Percentiles rank a stretch among this genome's conserved stretches.
Evolutionary conservation across 2,888 invertebrate species (phyloP).

Genomic region (Geotrupes spiniger): DNA sequence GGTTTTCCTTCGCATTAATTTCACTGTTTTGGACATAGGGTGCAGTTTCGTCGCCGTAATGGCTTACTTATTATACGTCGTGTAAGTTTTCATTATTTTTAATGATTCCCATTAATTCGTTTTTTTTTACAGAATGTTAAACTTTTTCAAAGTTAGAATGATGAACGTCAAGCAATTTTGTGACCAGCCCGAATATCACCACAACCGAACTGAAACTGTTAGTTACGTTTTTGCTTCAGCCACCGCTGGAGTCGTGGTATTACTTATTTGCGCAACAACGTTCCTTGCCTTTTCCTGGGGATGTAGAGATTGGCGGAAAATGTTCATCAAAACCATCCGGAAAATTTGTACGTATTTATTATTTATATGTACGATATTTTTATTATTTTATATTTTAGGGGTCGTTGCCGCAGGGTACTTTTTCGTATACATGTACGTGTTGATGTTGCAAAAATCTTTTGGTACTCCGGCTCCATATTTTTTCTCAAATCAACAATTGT

Average conservation of each 20-base stretch:
- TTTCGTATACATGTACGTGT: not conserved
- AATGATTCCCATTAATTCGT: not conserved
- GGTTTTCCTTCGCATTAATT: not conserved
- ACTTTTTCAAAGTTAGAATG: not conserved
- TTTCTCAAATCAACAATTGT: not conserved
- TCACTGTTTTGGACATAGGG: not conserved
- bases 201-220: not conserved
- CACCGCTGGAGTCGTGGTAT: no score
- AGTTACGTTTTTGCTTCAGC: no score
- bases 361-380: not conserved
- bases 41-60: not conserved
- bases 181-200: not conserved
- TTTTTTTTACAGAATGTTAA: not conserved
- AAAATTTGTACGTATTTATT: conserved; percentile 1
- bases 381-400: not conserved
- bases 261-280: not conserved
- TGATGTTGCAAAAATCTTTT: not conserved
- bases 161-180: not conserved
- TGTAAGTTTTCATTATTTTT: not conserved
- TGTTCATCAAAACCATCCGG: not conserved
- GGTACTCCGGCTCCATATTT: not conserved
- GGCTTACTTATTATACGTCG: not conserved
- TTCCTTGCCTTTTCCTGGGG: not conserved
- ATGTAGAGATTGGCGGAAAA: not conserved
- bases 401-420: not conserved